These are phyloP conservation scores for Remorina albescens DNA, from an alignment of 2,797 vertebrate genomes.

Conservation along the genomic window DNA sequence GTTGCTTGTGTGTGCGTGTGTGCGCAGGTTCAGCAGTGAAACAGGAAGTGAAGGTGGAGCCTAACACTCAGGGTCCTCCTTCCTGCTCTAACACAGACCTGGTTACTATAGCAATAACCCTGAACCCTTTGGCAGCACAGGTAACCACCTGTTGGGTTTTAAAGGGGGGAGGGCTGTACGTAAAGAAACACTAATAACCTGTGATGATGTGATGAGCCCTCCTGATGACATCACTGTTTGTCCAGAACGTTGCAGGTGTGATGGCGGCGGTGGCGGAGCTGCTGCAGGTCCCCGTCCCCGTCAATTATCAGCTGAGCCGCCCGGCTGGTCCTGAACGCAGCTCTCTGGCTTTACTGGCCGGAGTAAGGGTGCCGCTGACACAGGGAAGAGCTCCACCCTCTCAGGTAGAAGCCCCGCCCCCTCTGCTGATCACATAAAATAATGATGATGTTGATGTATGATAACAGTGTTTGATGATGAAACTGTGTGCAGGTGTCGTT, in stretches of 20 bases:
- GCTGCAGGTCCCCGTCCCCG: constrained; percentile 88
- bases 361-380: constrained; percentile 70
- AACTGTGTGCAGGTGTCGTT: constrained; percentile 40
- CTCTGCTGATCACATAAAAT: no score
- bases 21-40: constrained; percentile 88
- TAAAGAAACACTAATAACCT: no score
- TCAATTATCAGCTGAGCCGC: constrained; percentile 76
- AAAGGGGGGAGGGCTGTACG: no score
- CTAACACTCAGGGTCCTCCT: constrained; percentile 84
- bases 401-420: background rate
- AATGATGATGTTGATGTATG: background rate
- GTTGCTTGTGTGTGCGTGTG: background rate
- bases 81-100: constrained; percentile 91
- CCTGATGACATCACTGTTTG: constrained; percentile 7
- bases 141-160: constrained; percentile 74
- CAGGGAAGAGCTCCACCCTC: constrained; percentile 44
- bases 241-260: constrained; percentile 91
- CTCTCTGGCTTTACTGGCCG: constrained; percentile 76
- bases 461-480: background rate
- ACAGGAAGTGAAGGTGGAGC: constrained; percentile 92
- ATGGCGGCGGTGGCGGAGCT: constrained; percentile 92
- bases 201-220: background rate
- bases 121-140: constrained; percentile 93
- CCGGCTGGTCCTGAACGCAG: constrained; percentile 68
- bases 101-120: constrained; percentile 94